Conservation (phyloP, 2,113 vertebrate species). For the Onychostoma macrolepis region DNA sequence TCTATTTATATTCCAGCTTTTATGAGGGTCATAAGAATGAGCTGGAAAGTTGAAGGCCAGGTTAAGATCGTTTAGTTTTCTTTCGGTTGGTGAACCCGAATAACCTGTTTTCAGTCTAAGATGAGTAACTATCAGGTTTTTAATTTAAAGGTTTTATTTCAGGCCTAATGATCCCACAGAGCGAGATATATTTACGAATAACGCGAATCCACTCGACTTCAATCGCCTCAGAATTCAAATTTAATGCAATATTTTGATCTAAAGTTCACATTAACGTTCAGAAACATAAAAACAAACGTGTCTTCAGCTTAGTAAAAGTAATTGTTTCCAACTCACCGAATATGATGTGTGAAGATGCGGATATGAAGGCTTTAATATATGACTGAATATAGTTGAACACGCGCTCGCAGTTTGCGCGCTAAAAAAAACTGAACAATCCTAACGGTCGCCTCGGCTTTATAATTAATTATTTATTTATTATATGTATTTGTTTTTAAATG, state of each 20-base stretch:
- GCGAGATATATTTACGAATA: background rate
- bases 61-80: background rate
- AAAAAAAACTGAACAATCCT: background rate
- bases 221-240: background rate
- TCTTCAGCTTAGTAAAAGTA: background rate
- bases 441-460: background rate
- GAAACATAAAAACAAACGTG: background rate
- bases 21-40: conserved; percentile 66
- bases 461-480: background rate
- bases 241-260: background rate
- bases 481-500: background rate
- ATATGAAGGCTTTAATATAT: background rate
- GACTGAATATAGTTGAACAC: background rate
- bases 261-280: background rate
- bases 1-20: conserved; percentile 55
- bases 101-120: background rate
- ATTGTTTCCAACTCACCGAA: background rate
- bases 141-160: background rate
- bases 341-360: background rate
- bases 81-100: conserved; percentile 41
- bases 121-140: background rate
- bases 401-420: background rate
- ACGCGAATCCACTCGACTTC: no score
- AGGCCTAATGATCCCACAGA: background rate
- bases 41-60: conserved; percentile 75